Percentiles rank a stretch among this genome's conserved stretches.
Evolutionary conservation across 2,888 invertebrate species (phyloP).

Genomic region (Miltochrista miniata): DNA sequence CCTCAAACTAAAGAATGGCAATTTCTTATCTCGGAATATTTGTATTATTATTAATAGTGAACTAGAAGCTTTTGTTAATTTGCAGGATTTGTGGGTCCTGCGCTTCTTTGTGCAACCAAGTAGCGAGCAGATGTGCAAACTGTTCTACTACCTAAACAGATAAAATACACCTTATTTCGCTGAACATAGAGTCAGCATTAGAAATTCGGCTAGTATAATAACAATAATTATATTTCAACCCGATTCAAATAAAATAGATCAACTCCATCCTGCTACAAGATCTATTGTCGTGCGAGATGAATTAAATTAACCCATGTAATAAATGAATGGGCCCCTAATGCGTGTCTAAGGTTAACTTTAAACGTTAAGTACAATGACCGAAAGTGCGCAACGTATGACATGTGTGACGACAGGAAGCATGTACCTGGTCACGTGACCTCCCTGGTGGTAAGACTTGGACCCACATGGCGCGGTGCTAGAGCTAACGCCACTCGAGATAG

Average conservation of each 20-base stretch:
- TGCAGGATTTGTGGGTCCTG: slow-evolving; percentile 57
- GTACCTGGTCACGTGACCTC: slow-evolving; percentile 70
- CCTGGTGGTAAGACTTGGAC: slow-evolving; percentile 34
- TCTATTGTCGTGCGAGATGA: slow-evolving; percentile 38
- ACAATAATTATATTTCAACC: slow-evolving; percentile 54
- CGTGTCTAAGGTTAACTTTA: slow-evolving; percentile 20
- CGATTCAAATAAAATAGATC: slow-evolving; percentile 39
- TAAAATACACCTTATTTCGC: slow-evolving; percentile 59
- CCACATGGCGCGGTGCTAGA: slow-evolving; percentile 68
- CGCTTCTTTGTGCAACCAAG: slow-evolving; percentile 57
- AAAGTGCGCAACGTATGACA: slow-evolving; percentile 50
- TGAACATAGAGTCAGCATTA: slow-evolving; percentile 57
- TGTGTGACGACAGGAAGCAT: slow-evolving; percentile 58
- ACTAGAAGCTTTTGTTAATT: slow-evolving; percentile 71
- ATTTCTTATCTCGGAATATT: slow-evolving; percentile 76
- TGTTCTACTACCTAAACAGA: slow-evolving; percentile 53
- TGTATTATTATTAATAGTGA: slow-evolving; percentile 74
- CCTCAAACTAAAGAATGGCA: slow-evolving; percentile 78
- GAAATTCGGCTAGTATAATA: slow-evolving; percentile 53
- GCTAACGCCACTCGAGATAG: slow-evolving; percentile 55
- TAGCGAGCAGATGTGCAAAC: slow-evolving; percentile 74
- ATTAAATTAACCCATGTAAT: slow-evolving; percentile 41
- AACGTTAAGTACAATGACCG: slow-evolving; percentile 38
- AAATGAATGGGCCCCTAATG: slow-evolving; percentile 7
- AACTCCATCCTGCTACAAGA: slow-evolving; percentile 27